Base-by-base conservation (phyloP, 2,888 invertebrate genomes). In the Mesopsocus fuscifrons region DNA sequence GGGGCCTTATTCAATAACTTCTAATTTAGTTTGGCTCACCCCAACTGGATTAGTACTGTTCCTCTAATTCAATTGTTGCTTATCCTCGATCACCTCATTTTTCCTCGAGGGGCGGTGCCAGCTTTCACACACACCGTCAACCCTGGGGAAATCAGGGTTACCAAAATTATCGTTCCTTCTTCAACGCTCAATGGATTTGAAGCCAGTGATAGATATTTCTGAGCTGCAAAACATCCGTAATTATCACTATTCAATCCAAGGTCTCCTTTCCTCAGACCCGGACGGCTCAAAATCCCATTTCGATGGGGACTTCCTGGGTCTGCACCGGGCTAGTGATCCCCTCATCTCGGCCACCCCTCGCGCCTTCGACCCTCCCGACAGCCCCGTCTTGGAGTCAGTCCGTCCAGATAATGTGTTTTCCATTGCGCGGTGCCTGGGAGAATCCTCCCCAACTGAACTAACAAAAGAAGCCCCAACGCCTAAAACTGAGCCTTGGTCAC, bases 261-360 rank as follows among this genome's bases (percentile, higher is more conserved):
- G 38, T 18, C 21, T 38, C n/a, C 38, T 38, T 6, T 15, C 38
- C 3, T 18, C 17, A 6, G n/a, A n/a, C n/a, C 4, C 38, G 5
- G 38, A 38, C n/a, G 15, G 18, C 15, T 6, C 6, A 11, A 26
- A 26, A 11, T 6, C 26, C 11, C 8, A 26, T 9, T 26, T 26
- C 6, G 8, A 26, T 9, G 26, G 26, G 8, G 26, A 26, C 26
- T 26, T 26, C 26, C 11, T 26, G 11, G 26, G 26, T 11, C 6
- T 6, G 8, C 6, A 11, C 11, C 26, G 26, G 11, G 6, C 26
- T 11, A 26, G 11, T 26, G 26, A 26, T 26, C 38, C 38, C 13
- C 21, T 38, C 13, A 38, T 38, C 4, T 38, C 38, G 4, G 38
- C 38, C n/a, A 38, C 20, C n/a, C 38, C 38, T 18, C 6, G 38